Evolutionary conservation across 92 coral and sea anemone genomes (phyloP).

Genomic region (Heteractis magnifica): DNA sequence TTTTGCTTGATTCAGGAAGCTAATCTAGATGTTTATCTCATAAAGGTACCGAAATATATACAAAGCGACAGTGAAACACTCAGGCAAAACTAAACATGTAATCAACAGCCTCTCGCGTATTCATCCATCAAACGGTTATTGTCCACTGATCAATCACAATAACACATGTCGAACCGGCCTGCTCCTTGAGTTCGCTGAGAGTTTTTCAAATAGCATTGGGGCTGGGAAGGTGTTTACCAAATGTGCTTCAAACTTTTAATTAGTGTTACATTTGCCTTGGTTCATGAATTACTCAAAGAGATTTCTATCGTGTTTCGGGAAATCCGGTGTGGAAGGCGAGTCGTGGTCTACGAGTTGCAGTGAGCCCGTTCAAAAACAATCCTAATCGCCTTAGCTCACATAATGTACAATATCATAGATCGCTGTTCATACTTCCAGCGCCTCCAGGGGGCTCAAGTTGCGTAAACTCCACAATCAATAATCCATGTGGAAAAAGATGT

Average conservation of each 20-base stretch:
- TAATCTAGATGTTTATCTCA: constrained; percentile 57
- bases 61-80: constrained; percentile 33
- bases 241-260: constrained; percentile 15
- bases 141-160: constrained; percentile 16
- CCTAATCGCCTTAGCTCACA: constrained; percentile 14
- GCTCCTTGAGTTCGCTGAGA: neutral
- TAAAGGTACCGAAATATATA: constrained; percentile 56
- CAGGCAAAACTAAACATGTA: constrained; percentile 15
- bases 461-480: constrained; percentile 27
- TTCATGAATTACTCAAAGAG: constrained; percentile 24
- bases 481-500: constrained; percentile 20
- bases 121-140: constrained; percentile 8
- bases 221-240: constrained; percentile 10
- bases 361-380: constrained; percentile 11
- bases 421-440: neutral
- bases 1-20: constrained; percentile 58
- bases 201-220: constrained; percentile 4
- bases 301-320: constrained; percentile 33
- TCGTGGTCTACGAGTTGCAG: constrained; percentile 21
- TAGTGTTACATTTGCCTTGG: neutral
- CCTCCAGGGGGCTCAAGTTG: constrained; percentile 31
- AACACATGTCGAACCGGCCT: constrained; percentile 25
- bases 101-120: constrained; percentile 14
- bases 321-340: constrained; percentile 36
- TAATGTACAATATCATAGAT: constrained; percentile 2